Percentiles rank a stretch among this genome's conserved stretches.
These are phyloP conservation scores for Perdita meconis DNA, from an alignment of 2,888 invertebrate species.

Conservation along the genomic window DNA sequence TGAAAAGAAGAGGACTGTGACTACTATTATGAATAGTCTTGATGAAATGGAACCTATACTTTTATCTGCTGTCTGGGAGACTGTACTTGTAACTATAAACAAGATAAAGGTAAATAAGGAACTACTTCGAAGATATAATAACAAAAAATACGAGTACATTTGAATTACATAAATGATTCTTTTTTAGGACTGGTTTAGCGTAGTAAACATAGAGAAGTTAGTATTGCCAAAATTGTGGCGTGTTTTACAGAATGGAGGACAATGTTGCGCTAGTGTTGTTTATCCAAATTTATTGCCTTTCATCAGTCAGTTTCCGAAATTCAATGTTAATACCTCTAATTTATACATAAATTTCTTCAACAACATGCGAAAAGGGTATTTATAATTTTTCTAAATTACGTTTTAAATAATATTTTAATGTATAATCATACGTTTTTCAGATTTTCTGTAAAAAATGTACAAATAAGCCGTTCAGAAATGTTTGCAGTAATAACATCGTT, in stretches of 20 bases:
- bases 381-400: background rate
- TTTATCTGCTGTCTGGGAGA: slow-evolving; percentile 90
- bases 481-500: slow-evolving; percentile 88
- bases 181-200: slow-evolving; percentile 88
- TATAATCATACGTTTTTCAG: slow-evolving; percentile 81
- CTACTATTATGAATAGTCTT: slow-evolving; percentile 87
- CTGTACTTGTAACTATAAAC: slow-evolving; percentile 87
- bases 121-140: no score
- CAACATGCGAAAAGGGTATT: slow-evolving; percentile 88
- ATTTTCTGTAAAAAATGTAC: slow-evolving; percentile 86
- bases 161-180: slow-evolving; percentile 10
- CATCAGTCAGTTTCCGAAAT: slow-evolving; percentile 88
- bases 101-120: slow-evolving; percentile 86
- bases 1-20: slow-evolving; percentile 86
- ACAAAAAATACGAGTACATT: no score
- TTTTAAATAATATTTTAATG: background rate
- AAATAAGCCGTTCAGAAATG: slow-evolving; percentile 88
- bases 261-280: slow-evolving; percentile 90
- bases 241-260: slow-evolving; percentile 89
- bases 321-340: slow-evolving; percentile 83
- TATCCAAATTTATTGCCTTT: slow-evolving; percentile 91
- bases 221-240: slow-evolving; percentile 90
- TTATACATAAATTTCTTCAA: slow-evolving; percentile 89
- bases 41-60: slow-evolving; percentile 89
- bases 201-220: slow-evolving; percentile 90